Conservation (phyloP, 37 sponge, comb jelly and placozoan genomes). For the Geodia barretti region DNA sequence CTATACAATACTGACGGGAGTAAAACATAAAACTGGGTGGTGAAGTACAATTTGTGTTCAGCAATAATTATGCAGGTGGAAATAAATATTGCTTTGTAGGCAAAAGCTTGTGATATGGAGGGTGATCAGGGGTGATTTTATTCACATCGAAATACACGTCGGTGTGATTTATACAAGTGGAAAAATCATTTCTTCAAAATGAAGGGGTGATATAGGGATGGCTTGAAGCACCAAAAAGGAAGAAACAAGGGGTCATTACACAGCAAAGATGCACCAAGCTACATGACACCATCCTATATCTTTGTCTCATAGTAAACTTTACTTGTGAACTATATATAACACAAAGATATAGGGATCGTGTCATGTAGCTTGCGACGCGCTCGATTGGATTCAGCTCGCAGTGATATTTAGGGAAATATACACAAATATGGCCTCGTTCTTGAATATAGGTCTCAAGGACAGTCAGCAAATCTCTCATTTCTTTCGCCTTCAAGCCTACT, state of each 20-base stretch:
- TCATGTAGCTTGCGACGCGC: no score
- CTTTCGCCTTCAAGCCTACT: constrained; percentile 29
- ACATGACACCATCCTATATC: background rate
- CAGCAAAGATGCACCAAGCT: background rate
- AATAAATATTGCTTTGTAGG: background rate
- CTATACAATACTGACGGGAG: no score
- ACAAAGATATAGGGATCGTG: no score
- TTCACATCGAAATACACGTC: background rate
- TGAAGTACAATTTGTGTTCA: no score
- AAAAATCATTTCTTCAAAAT: background rate
- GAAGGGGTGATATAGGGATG: no score
- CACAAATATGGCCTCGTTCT: constrained; percentile 21
- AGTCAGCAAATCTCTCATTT: constrained; percentile 40
- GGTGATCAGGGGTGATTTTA: background rate
- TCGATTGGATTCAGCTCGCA: constrained; percentile 62
- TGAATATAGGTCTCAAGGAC: constrained; percentile 24
- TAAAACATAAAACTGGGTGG: no score
- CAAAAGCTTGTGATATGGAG: background rate
- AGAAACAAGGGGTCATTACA: no score
- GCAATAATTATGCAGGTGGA: no score
- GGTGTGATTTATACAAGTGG: background rate
- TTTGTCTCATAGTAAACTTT: background rate
- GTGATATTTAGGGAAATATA: constrained; percentile 57
- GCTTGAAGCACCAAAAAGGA: no score
- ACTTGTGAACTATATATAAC: no score